Conservation (phyloP, 2,113 vertebrate genomes). For the Coptodon rendalli region DNA sequence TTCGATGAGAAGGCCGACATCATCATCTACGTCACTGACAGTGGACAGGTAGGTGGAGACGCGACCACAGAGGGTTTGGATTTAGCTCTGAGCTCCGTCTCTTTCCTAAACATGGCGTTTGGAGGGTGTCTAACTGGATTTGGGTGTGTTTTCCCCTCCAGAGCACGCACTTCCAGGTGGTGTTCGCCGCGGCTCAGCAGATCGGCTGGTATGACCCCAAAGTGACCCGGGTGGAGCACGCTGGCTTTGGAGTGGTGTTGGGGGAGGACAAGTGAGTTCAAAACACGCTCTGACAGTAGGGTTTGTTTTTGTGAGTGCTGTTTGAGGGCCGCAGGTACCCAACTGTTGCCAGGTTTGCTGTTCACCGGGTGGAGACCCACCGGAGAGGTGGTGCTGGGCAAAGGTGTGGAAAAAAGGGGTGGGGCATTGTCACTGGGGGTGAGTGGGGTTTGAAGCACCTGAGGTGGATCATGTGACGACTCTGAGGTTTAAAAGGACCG, state of each 20-base stretch:
- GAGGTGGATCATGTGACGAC: not conserved
- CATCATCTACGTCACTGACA: slow-evolving; percentile 92
- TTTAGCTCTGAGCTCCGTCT: accelerated
- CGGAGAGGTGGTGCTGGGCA: not conserved
- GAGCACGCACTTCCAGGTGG: slow-evolving; percentile 83
- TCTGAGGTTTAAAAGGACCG: not conserved
- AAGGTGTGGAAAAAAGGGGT: not conserved
- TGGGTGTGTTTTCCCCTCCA: slow-evolving; percentile 40
- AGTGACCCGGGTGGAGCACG: slow-evolving; percentile 85
- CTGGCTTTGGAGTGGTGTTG: slow-evolving; percentile 91
- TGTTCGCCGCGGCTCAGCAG: slow-evolving; percentile 87
- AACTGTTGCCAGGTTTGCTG: accelerated
- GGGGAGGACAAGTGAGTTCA: slow-evolving; percentile 94
- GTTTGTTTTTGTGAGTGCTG: not conserved
- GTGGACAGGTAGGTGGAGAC: slow-evolving; percentile 79
- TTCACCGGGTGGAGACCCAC: not conserved
- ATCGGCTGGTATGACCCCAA: slow-evolving; percentile 92
- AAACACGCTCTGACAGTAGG: accelerated
- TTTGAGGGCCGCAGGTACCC: not conserved
- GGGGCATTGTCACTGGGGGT: not conserved
- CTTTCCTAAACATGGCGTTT: not conserved
- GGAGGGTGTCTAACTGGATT: accelerated
- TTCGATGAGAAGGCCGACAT: slow-evolving; percentile 83
- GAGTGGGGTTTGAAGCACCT: not conserved
- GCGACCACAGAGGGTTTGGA: not conserved